A percentile compares a stretch with the other conserved stretches of the same genome.
phyloP scores from a whole-genome alignment of 1,140 invertebrate genomes.

The Helicoverpa zea region DNA sequence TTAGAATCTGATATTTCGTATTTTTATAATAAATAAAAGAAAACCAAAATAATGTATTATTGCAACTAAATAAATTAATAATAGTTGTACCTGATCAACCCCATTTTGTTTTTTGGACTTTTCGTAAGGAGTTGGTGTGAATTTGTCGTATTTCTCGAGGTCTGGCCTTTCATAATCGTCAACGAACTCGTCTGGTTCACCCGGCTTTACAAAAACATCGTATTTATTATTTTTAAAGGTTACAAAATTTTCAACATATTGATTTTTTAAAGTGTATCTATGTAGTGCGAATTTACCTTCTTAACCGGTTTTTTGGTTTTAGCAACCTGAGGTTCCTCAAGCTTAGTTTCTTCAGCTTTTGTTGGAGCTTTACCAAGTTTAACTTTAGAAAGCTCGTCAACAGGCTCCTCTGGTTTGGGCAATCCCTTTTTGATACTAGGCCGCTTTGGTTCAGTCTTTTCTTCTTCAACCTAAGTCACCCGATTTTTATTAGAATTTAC shows the following conservation, averaged over 20 bases:
- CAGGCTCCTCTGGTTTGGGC: constrained; percentile 87
- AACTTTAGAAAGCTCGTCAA: constrained; percentile 84
- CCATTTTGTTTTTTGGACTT: constrained; percentile 75
- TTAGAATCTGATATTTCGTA: constrained; percentile 21
- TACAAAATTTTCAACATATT: not conserved
- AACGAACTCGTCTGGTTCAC: constrained; percentile 74
- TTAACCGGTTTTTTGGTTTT: constrained; percentile 73
- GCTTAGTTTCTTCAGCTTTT: constrained; percentile 81
- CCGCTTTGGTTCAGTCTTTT: constrained; percentile 76
- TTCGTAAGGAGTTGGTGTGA: constrained; percentile 73
- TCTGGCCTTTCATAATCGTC: constrained; percentile 86
- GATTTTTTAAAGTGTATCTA: constrained; percentile 4
- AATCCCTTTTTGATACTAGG: constrained; percentile 85
- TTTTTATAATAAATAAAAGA: not conserved
- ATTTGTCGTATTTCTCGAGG: constrained; percentile 84
- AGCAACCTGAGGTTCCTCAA: constrained; percentile 77
- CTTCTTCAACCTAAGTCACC: constrained; percentile 80
- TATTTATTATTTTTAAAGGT: constrained; percentile 28
- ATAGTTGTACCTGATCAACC: constrained; percentile 62
- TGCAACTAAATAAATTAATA: constrained; percentile 14
- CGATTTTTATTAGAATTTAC: constrained; percentile 34
- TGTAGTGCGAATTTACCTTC: constrained; percentile 69
- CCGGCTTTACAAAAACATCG: constrained; percentile 68
- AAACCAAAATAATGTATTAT: not conserved
- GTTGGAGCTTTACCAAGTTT: constrained; percentile 83